These are phyloP conservation scores for Drosophila parabipectinata DNA, from an alignment of 1,140 invertebrate species.

Conservation along the genomic window DNA sequence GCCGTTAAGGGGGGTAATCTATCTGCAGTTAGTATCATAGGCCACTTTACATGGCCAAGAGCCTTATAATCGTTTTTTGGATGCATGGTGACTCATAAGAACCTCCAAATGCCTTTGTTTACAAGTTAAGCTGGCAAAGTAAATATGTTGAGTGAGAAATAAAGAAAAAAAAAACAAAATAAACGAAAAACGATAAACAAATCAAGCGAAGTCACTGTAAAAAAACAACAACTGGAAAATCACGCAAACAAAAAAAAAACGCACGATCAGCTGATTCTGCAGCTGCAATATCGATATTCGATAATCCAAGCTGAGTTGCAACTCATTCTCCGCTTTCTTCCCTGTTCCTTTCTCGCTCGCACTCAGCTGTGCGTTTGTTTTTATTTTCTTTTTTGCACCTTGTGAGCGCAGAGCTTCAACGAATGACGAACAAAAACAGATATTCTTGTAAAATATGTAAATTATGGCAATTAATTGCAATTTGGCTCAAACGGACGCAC, in stretches of 20 bases:
- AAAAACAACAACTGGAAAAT: slow-evolving; percentile 1
- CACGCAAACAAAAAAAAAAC: not conserved
- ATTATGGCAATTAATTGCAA: slow-evolving; percentile 75
- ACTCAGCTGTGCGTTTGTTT: slow-evolving; percentile 34
- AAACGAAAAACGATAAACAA: slow-evolving; percentile 10
- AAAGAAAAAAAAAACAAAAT: slow-evolving; percentile 13
- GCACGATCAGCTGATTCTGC: slow-evolving; percentile 37
- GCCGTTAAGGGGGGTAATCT: slow-evolving; percentile 1
- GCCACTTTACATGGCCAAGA: not conserved
- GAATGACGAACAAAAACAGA: slow-evolving; percentile 1
- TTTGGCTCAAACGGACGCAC: slow-evolving; percentile 58
- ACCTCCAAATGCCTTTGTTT: slow-evolving; percentile 16
- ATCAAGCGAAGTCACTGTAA: slow-evolving; percentile 2
- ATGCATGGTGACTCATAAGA: slow-evolving; percentile 4
- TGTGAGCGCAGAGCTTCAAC: not conserved
- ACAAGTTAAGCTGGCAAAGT: slow-evolving; percentile 5
- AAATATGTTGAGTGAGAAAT: slow-evolving; percentile 7
- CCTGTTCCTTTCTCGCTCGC: not conserved
- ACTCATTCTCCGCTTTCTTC: slow-evolving; percentile 21
- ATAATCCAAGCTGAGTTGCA: slow-evolving; percentile 22
- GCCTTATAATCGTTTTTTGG: not conserved
- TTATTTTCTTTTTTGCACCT: slow-evolving; percentile 3
- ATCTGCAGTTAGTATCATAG: not conserved
- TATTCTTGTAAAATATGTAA: slow-evolving; percentile 69
- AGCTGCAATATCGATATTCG: slow-evolving; percentile 38